Base-by-base conservation (phyloP, 2,113 vertebrate species). In the Pelusios castaneus region DNA sequence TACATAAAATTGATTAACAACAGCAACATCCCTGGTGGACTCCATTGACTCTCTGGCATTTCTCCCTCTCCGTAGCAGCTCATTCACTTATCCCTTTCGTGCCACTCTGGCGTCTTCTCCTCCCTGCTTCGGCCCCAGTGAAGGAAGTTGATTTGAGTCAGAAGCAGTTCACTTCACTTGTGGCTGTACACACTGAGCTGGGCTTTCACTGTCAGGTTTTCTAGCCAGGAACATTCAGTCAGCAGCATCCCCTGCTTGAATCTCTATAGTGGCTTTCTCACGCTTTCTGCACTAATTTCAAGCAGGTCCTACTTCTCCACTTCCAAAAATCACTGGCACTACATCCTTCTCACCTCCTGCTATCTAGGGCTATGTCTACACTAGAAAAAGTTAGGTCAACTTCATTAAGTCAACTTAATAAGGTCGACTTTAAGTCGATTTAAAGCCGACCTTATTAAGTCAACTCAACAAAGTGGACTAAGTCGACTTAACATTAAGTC, bases 301-400 rank as follows among this genome's bases (percentile, higher is more conserved):
- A 31, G 75, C 75, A 77, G 43, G 75, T 47, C 25, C 12, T 52
- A 11, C 77, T 80, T 31, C 49, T 80, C 49, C 77, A 8, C 79
- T 80, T 34, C n/a, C 22, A 38, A 54, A 54, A 22, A 22, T 51
- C 24, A 38, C 34, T 8, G 1, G 34, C 34, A 47, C 77, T 22
- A 34, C 49, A 4, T 31, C 19, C 31, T n/a, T 6, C 54, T 24
- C 85, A 8, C 31, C 0, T 0, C n/a, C 7, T 38, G 12, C 0
- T 0, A 34, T 55, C 0, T 0, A 14, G 58, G 54, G 7, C 16
- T 41, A 45, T 67, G 4, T n/a, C n/a, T n/a, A n/a, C n/a, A n/a
- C n/a, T n/a, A n/a, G n/a, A n/a, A n/a, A n/a, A n/a, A n/a, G n/a
- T n/a, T n/a, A n/a, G n/a, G n/a, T n/a, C n/a, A n/a, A n/a, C n/a